Evolutionary conservation across 2,113 vertebrate species (phyloP), one percentile per base, ranked within the genome.

Genomic region (Silurus glanis): DNA sequence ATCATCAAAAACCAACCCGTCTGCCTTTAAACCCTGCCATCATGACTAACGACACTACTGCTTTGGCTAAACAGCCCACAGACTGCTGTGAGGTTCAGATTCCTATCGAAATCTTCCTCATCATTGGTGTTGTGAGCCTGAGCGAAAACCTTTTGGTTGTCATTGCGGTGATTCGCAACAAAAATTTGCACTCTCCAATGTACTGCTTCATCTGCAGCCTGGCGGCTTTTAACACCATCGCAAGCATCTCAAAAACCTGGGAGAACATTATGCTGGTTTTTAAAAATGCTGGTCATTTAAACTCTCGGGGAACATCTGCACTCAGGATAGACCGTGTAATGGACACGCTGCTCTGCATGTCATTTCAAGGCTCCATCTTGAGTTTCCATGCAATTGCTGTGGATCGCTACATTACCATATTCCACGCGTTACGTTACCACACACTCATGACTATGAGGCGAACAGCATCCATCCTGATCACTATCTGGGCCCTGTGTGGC

Each of bases 181-280:
- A 96, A 92, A 98, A 96, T 81, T 96, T 99, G 13, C 98, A 99
- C 89, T 95, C 94, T 0, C 98, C 98, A 72, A 98, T 98, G 98
- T 97, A 98, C 92, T 95, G 96, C 92, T 99, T 99, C 91, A 98
- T 99, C 91, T 98, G 97, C 88, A 99, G 97, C 83, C 93, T 99
- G 90, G 97, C 98, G 0, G 91, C 97, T 91, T 99, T 98, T 75
- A 98, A 99, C 90, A 97, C 97, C 91, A 90, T 98, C 55, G 96
- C 96, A 8, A 98, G 97, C 88, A 90, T 98, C 64, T 95, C 95
- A 82, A 99, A 98, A 91, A 96, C 96, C 84, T 91, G 95, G 83
- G 98, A 99, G 90, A 98, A 95, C 62, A 91, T 97, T 80, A 95
- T 98, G 89, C 95, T 99, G 45, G 93, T 95, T 61, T 92, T 98